A percentile compares a stretch with the other conserved stretches of the same genome.
These are phyloP conservation scores for Hipposideros armiger DNA, from an alignment of 2,113 vertebrate genomes.

Conservation along the genomic window DNA sequence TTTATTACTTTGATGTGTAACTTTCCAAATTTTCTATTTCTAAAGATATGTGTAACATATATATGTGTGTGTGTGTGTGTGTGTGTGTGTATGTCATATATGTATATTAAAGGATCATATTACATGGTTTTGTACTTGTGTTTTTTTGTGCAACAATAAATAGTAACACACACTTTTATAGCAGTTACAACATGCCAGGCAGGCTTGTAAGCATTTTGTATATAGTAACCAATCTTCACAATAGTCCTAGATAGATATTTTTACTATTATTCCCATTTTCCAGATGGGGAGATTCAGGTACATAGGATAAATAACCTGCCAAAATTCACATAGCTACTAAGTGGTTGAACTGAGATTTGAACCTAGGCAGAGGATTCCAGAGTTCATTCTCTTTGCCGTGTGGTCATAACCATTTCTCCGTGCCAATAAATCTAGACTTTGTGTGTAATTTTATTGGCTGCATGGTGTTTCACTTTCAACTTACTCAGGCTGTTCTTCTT, in stretches of 20 bases:
- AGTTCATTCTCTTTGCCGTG: background rate
- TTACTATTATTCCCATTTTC: background rate
- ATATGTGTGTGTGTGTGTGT: background rate
- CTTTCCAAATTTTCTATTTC: background rate
- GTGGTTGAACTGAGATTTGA: background rate
- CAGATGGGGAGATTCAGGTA: too few species aligned
- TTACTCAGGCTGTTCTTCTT: background rate
- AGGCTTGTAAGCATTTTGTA: background rate
- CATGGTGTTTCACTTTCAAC: background rate
- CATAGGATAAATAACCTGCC: too few species aligned
- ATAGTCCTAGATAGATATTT: background rate
- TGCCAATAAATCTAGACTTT: background rate
- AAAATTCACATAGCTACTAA: too few species aligned
- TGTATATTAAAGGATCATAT: background rate
- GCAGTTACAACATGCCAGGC: background rate
- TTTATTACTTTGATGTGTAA: background rate
- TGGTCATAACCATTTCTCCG: background rate
- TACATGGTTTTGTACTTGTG: constrained; percentile 40
- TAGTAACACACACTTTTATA: background rate
- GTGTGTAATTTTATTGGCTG: background rate
- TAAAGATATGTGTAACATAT: background rate
- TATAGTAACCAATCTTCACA: background rate
- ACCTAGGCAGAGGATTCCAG: background rate
- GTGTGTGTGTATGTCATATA: too few species aligned
- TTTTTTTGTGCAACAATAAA: background rate